Conservation (phyloP, 1,140 invertebrate species). For the Drosophila oshimai region DNA sequence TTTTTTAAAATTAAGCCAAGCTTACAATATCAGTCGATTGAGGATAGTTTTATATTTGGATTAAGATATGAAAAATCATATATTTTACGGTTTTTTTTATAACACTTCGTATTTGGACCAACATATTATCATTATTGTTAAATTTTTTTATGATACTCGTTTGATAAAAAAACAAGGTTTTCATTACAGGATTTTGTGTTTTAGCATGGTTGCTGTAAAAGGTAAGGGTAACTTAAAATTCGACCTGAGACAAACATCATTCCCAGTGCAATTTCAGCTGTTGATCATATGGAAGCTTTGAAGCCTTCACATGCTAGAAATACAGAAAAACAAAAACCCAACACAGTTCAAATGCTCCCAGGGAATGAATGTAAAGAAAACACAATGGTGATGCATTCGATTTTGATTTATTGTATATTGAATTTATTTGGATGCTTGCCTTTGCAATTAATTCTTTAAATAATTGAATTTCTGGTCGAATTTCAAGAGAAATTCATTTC, state of each 20-base stretch:
- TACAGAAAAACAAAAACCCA: not conserved
- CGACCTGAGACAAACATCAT: not conserved
- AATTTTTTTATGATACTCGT: no score
- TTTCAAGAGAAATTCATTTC: constrained; percentile 74
- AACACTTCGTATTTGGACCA: no score
- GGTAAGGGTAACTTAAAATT: not conserved
- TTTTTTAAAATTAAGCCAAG: no score
- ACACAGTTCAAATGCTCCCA: not conserved
- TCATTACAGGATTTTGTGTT: no score
- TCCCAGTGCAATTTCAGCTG: not conserved
- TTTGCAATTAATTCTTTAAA: constrained; percentile 42
- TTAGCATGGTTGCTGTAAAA: no score
- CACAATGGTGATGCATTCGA: not conserved
- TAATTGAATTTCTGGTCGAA: constrained; percentile 66
- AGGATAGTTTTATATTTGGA: no score
- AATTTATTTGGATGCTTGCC: constrained; percentile 41
- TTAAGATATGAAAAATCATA: no score
- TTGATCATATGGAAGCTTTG: not conserved
- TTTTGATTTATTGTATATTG: constrained; percentile 67
- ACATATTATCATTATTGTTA: no score
- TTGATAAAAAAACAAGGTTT: no score
- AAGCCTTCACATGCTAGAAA: not conserved
- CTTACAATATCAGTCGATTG: no score
- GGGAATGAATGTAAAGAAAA: not conserved
- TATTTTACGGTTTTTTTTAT: no score